Base-by-base conservation (phyloP, 2,888 invertebrate species). In the Rhamphomyia laevipes region DNA sequence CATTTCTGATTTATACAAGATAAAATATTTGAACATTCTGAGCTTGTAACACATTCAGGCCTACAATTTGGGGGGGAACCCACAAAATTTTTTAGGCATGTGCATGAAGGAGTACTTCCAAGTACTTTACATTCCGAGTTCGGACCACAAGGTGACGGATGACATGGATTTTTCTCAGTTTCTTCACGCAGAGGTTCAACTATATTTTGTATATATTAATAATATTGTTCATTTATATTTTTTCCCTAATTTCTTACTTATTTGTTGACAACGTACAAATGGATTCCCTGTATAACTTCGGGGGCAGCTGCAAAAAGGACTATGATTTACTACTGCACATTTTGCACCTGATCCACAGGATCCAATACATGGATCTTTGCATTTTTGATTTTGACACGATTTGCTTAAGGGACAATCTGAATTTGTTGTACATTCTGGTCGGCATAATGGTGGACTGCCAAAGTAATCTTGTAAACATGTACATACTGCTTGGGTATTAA, bases 281-380 rank as follows among this genome's bases (percentile, higher is more conserved):
- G 84, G 81, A 65, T 84, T 81, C 37, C 85, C 85, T n/a, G 79
- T 80, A 63, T 78, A 78, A 59, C 76, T 74, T 7, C 73, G 67
- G 5, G 77, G 77, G 61, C 85, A 85, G 30, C 74, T 76, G 59
- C 86, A 85, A 63, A 80, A 77, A 38, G 86, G 85, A 56, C 77
- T 80, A 62, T 86, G 86, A 58, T 84, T 83, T 21, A 80, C 75
- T n/a, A 85, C 83, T 55, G 74, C 76, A 59, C 86, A 86, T 43
- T 77, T 62, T 3, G 86, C 85, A 58, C 77, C 77, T 43, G 77
- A 68, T 23, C 84, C 86, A 61, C 86, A 86, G 10, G 82, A 80
- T 37, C 84, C 84, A 4, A 79, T 78, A 56, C 85, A 86, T 31
- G 86, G 85, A 64, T 86, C 82, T 63, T 75, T 74, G 61, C 85